phyloP scores from a whole-genome alignment of 2,113 vertebrate genomes.

The Elanoides forficatus region DNA sequence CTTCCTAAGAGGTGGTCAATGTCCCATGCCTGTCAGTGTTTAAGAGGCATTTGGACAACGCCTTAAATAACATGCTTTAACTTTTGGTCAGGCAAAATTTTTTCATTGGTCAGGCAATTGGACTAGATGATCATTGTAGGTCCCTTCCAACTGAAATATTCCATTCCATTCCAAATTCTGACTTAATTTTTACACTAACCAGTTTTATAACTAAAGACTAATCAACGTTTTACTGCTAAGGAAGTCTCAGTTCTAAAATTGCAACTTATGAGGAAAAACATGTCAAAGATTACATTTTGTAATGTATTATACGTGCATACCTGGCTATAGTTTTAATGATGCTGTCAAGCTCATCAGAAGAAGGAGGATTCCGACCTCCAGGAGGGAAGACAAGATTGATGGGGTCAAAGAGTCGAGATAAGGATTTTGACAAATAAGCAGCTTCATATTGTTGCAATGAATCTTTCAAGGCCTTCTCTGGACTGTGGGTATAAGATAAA shows the following conservation, averaged over 20 bases:
- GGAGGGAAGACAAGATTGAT: slow-evolving; percentile 97
- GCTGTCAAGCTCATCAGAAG: slow-evolving; percentile 90
- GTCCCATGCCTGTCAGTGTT: neutral
- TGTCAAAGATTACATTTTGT: neutral
- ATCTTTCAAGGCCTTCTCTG: slow-evolving; percentile 91
- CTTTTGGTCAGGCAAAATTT: neutral
- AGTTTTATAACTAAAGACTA: neutral
- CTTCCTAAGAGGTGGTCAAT: neutral
- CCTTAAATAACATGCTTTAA: neutral
- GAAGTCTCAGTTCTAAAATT: neutral
- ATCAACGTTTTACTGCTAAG: neutral
- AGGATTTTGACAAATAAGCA: slow-evolving; percentile 95
- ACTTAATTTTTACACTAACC: slow-evolving; percentile 12
- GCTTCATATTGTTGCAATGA: slow-evolving; percentile 91
- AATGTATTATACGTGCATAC: slow-evolving; percentile 48
- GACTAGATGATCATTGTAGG: neutral
- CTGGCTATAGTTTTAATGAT: slow-evolving; percentile 93
- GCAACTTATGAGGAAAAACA: neutral
- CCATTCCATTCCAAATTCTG: neutral
- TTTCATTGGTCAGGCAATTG: neutral
- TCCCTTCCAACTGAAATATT: neutral
- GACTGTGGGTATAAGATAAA: slow-evolving; percentile 71
- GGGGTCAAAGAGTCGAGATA: slow-evolving; percentile 96
- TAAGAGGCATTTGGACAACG: neutral
- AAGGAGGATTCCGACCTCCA: slow-evolving; percentile 91